Conservation (phyloP, 2,888 invertebrate species). For the Plebejus anna region DNA sequence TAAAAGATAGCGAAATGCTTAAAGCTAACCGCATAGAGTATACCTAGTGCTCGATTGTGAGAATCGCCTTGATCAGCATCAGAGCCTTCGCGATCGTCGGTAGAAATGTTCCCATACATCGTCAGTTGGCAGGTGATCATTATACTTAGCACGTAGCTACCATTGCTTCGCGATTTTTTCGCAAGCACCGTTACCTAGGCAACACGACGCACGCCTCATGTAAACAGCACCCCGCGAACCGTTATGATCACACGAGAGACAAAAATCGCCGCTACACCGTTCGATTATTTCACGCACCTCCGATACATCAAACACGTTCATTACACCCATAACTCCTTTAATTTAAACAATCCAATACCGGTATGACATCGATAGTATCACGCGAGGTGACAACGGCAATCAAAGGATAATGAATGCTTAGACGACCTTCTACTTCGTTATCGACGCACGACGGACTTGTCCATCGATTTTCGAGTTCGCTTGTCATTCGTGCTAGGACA, state of each 20-base stretch:
- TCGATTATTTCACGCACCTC: slow-evolving; percentile 3
- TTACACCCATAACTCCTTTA: not conserved
- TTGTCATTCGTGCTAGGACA: slow-evolving; percentile 57
- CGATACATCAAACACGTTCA: slow-evolving; percentile 7
- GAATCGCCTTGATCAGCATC: slow-evolving; percentile 27
- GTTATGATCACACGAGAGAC: slow-evolving; percentile 26
- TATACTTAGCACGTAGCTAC: slow-evolving; percentile 50
- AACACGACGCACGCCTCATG: slow-evolving; percentile 54
- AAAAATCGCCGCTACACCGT: slow-evolving; percentile 12
- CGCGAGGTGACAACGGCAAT: slow-evolving; percentile 40
- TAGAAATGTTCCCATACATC: slow-evolving; percentile 74
- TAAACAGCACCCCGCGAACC: slow-evolving; percentile 34
- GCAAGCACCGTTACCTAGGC: slow-evolving; percentile 60
- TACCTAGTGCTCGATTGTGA: slow-evolving; percentile 31
- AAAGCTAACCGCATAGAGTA: slow-evolving; percentile 22
- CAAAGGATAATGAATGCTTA: slow-evolving; percentile 57
- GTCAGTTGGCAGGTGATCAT: slow-evolving; percentile 73
- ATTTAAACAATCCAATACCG: not conserved
- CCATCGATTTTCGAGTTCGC: slow-evolving; percentile 72
- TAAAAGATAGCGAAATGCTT: slow-evolving; percentile 1
- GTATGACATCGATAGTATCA: slow-evolving; percentile 3
- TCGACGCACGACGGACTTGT: slow-evolving; percentile 56
- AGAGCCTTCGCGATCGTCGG: slow-evolving; percentile 36
- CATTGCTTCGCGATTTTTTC: slow-evolving; percentile 53
- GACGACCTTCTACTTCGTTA: slow-evolving; percentile 57